Evolutionary conservation across 2,888 invertebrate genomes (phyloP).

Genomic region (Phrixothrix hirtus): DNA sequence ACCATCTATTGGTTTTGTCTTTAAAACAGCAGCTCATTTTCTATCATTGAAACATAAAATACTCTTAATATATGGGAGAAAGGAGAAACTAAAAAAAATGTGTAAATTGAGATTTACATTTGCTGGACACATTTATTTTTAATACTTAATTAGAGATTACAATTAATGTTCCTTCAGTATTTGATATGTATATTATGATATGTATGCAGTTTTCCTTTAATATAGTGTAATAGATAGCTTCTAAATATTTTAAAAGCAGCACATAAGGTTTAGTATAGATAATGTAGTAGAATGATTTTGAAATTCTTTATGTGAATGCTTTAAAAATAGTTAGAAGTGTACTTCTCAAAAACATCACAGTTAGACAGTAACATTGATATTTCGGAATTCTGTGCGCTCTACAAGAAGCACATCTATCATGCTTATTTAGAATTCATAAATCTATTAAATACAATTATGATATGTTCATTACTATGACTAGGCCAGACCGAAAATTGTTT

Average conservation of each 20-base stretch:
- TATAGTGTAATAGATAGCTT: conserved; percentile 25
- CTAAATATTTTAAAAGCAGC: conserved; percentile 10
- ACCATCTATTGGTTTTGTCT: no score
- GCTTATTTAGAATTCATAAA: conserved; percentile 31
- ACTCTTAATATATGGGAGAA: no score
- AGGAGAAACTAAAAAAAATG: no score
- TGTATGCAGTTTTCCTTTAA: conserved; percentile 46
- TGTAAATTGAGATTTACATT: no score
- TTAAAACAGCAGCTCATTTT: no score
- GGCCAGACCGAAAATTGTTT: conserved; percentile 49
- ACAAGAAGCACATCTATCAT: conserved; percentile 37
- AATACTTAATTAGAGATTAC: conserved; percentile 48
- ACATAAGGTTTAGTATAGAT: no score
- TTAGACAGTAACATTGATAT: conserved; percentile 52
- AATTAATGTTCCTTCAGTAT: conserved; percentile 53
- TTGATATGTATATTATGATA: conserved; percentile 55
- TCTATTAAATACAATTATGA: conserved; percentile 41
- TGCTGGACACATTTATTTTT: conserved; percentile 58
- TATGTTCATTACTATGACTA: conserved; percentile 44
- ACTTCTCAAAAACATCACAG: conserved; percentile 51
- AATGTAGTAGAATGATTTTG: no score
- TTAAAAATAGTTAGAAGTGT: conserved; percentile 22
- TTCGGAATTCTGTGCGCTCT: conserved; percentile 39
- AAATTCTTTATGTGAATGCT: no score
- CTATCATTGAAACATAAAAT: no score